These are phyloP conservation scores for Manduca sexta DNA, from an alignment of 1,140 invertebrate genomes.

Conservation along the genomic window DNA sequence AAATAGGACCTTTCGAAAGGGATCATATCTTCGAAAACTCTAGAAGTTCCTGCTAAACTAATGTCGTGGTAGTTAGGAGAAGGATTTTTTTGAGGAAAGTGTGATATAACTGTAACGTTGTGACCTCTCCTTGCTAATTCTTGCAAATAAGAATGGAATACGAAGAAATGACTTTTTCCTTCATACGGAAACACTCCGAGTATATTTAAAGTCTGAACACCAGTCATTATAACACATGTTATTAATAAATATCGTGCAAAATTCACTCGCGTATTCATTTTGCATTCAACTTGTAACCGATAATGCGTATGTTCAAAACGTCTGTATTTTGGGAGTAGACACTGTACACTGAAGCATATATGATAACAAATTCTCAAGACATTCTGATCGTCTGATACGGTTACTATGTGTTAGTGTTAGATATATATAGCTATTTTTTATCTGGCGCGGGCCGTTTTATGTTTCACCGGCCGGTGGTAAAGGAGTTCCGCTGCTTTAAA, in stretches of 20 bases:
- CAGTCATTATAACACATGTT: not conserved
- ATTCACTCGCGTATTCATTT: not conserved
- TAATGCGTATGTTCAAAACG: too few relatives aligned
- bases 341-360: too few relatives aligned
- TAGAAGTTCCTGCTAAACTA: conserved; percentile 45
- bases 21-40: conserved; percentile 33
- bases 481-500: too few relatives aligned
- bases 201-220: conserved; percentile 57
- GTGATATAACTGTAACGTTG: conserved; percentile 81
- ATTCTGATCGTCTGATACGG: too few relatives aligned
- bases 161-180: conserved; percentile 82
- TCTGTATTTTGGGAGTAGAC: too few relatives aligned
- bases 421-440: too few relatives aligned
- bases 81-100: conserved; percentile 73
- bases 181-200: conserved; percentile 79
- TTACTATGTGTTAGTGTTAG: too few relatives aligned
- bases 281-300: not conserved
- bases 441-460: too few relatives aligned
- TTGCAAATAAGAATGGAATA: conserved; percentile 77
- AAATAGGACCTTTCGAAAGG: conserved; percentile 36
- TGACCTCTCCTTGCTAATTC: conserved; percentile 79
- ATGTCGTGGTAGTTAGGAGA: conserved; percentile 76
- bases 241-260: not conserved
- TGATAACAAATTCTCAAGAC: too few relatives aligned
- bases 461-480: too few relatives aligned